Percentiles rank a stretch among this genome's conserved stretches.
Conservation (phyloP, 2,888 invertebrate species). For the Linyphia triangularis region DNA sequence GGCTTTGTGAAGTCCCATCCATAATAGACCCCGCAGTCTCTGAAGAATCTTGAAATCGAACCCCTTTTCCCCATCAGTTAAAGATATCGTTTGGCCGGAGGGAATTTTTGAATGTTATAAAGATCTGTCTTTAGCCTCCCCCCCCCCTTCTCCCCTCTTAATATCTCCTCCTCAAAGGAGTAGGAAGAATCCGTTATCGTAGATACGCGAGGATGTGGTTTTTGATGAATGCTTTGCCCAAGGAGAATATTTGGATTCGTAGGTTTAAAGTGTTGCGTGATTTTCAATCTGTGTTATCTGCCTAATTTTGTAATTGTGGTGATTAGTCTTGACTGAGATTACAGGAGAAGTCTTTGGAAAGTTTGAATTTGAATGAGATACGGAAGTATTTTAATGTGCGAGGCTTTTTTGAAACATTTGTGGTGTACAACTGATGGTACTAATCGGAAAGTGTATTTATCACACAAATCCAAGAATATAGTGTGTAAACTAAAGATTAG, state of each 20-base stretch:
- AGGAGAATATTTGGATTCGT: background rate
- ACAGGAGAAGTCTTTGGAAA: too few relatives aligned
- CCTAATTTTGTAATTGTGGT: too few relatives aligned
- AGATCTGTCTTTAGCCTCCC: background rate
- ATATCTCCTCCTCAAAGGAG: background rate
- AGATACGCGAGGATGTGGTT: background rate
- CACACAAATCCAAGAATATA: too few relatives aligned
- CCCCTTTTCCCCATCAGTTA: conserved; percentile 31
- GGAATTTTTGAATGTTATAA: background rate
- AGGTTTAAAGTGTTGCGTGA: background rate
- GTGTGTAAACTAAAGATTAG: too few relatives aligned
- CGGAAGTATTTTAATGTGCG: too few relatives aligned
- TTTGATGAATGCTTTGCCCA: background rate
- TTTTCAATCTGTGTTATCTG: conserved; percentile 35
- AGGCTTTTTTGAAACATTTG: too few relatives aligned
- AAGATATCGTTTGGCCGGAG: background rate
- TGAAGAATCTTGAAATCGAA: conserved; percentile 5
- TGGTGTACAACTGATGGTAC: too few relatives aligned
- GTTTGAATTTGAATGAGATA: too few relatives aligned
- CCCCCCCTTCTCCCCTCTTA: background rate
- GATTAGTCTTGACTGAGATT: too few relatives aligned
- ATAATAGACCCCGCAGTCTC: conserved; percentile 25
- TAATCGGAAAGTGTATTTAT: too few relatives aligned
- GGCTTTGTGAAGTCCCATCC: conserved; percentile 40
- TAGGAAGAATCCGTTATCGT: conserved; percentile 4